Evolutionary conservation across 1,140 invertebrate genomes (phyloP), one percentile per base, ranked within the genome.

Genomic region (Coenobita brevimanus): DNA sequence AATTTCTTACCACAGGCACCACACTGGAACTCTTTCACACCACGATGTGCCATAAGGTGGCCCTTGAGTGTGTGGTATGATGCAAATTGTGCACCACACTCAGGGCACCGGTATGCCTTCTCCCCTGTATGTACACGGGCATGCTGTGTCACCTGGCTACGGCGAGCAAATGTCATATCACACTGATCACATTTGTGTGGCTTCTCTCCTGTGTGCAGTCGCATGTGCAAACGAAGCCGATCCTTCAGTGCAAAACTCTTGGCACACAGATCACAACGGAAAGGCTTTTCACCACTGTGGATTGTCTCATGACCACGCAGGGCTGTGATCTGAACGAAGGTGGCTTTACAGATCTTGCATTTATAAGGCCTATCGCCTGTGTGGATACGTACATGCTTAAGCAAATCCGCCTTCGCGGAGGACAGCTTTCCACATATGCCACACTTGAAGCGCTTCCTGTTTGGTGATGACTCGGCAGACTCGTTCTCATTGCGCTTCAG

Each of bases 11-110:
- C 96, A 92, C 98, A 99, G 36, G 98, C 94, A 79, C 97, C 95
- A 92, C 98, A 99, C 80, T 96, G 95, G 92, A 97, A 98, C 87
- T 98, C 97, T 91, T 97, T 97, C 46, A 97, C 95, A 73, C 97
- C 96, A 46, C 95, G 95, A 93, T 98, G 97, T 93, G 92, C 98
- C 54, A 89, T 85, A 17, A 89, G 46, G 54, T 91, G 90, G 27
- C 87, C 86, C 69, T 89, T 88, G 33, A 91, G 84, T 21, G 88
- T 91, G 86, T 89, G 89, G 64, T 89, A 89, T 0, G 86, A 89
- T n/a, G 90, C 87, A 43, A 94, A 94, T 6, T 92, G 92, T 85
- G 94, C 94, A 73, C 91, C 92, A 91, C 94, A 94, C 81, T 89
- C 82, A 8, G 91, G 92, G 91, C 94, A 95, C 90, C 93, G 93